phyloP scores from a whole-genome alignment of 2,888 invertebrate species.

The Brachylomia viminalis region DNA sequence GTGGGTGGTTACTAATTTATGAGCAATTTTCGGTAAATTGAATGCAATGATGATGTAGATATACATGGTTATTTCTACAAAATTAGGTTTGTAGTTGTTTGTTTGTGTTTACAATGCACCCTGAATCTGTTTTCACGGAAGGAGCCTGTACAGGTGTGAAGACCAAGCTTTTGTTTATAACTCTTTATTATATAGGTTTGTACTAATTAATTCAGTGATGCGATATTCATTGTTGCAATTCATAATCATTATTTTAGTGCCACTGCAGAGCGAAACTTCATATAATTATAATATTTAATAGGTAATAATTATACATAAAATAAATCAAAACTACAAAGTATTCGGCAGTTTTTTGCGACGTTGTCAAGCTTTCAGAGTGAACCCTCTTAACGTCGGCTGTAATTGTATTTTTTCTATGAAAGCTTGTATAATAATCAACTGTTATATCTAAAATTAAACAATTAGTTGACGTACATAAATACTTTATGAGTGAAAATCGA shows the following conservation, averaged over 20 bases:
- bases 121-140: background rate
- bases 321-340: background rate
- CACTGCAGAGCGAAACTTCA: background rate
- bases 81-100: too few species aligned
- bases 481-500: background rate
- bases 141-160: background rate
- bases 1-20: conserved; percentile 3
- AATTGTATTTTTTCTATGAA: background rate
- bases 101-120: background rate
- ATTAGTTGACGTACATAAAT: background rate
- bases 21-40: conserved; percentile 9
- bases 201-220: background rate
- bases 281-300: background rate
- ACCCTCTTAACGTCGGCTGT: background rate
- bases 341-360: background rate
- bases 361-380: background rate
- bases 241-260: background rate
- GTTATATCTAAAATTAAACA: too few species aligned
- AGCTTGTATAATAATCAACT: background rate
- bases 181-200: background rate
- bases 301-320: too few species aligned
- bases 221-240: background rate
- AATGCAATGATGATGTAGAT: background rate
- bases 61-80: background rate
- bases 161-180: background rate